Base-by-base conservation (phyloP, 2,888 invertebrate species). In the Euphydryas editha region DNA sequence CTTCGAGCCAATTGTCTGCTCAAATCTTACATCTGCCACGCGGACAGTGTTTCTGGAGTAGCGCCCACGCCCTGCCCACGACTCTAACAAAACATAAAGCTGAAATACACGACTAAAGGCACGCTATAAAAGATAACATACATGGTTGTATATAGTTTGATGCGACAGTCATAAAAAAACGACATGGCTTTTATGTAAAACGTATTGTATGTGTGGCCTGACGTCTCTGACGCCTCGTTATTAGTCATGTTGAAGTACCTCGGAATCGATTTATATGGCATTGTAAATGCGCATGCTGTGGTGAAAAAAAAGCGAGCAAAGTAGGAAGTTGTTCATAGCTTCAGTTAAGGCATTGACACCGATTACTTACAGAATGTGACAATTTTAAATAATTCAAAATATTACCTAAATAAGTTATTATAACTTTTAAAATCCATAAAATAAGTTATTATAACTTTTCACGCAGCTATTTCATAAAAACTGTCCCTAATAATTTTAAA, bases 1-100 rank as follows among this genome's bases (percentile, higher is more conserved):
- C 85, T 84, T 77, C 76, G 73, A 82, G 85, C 84, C 87, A 88
- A 89, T 86, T 78, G 84, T 87, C 57, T 61, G 57, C 24, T 62
- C 65, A 59, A 72, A 90, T 90, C 89, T 86, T 81, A 80, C 81
- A 90, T 88, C 90, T 72, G 88, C 87, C 89, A 88, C 90, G 75
- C 75, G 74, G 75, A 75, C 72, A 64, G 83, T 79, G 79, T 81
- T 85, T 87, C 86, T 88, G 88, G 88, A 88, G 90, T 85, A 89
- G 87, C 91, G 84, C 92, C 92, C 88, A 92, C 92, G 78, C 72
- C 72, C 76, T 54, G 66, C 76, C 75, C 76, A 79, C 76, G 68
- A 51, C 49, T 13, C 51, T 13, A 20, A 46, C 77, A 71, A 59
- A 68, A 82, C 84, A 84, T 88, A 88, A 88, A 87, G 82, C 82